Evolutionary conservation across 2,797 vertebrate genomes (phyloP).

Genomic region (Poeciliopsis presidionis): DNA sequence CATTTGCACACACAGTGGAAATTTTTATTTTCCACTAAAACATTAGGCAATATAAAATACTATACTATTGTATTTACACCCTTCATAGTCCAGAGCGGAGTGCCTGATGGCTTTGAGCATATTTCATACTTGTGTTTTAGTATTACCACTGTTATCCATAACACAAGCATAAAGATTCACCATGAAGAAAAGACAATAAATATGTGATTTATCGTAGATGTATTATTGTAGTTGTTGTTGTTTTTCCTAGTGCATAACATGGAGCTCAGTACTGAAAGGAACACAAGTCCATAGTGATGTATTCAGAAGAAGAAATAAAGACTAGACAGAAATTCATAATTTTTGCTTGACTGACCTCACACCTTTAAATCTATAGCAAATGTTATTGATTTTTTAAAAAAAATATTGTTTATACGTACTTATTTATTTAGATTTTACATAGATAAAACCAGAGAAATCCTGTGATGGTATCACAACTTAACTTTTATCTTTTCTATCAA

Average conservation of each 20-base stretch:
- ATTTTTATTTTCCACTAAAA: too few relatives aligned
- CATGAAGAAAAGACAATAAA: not conserved
- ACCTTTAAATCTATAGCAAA: not conserved
- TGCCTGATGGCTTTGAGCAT: too few relatives aligned
- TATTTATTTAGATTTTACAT: too few relatives aligned
- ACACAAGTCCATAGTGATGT: not conserved
- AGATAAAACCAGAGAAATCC: too few relatives aligned
- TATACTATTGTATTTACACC: too few relatives aligned
- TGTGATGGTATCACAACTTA: too few relatives aligned
- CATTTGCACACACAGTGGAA: too few relatives aligned
- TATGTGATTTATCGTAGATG: not conserved
- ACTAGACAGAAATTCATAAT: not conserved
- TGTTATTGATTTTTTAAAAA: not conserved
- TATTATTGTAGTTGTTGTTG: not conserved
- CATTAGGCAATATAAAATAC: too few relatives aligned
- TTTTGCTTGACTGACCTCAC: not conserved
- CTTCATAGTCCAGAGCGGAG: too few relatives aligned
- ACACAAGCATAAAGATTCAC: not conserved
- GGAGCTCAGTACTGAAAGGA: not conserved
- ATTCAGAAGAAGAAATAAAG: not conserved
- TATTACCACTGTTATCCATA: not conserved
- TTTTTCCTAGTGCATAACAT: not conserved
- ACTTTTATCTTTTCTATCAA: too few relatives aligned
- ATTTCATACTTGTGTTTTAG: not conserved
- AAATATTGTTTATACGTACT: too few relatives aligned